phyloP scores from a whole-genome alignment of 2,797 vertebrate species.

The Pseudopleuronectes americanus region DNA sequence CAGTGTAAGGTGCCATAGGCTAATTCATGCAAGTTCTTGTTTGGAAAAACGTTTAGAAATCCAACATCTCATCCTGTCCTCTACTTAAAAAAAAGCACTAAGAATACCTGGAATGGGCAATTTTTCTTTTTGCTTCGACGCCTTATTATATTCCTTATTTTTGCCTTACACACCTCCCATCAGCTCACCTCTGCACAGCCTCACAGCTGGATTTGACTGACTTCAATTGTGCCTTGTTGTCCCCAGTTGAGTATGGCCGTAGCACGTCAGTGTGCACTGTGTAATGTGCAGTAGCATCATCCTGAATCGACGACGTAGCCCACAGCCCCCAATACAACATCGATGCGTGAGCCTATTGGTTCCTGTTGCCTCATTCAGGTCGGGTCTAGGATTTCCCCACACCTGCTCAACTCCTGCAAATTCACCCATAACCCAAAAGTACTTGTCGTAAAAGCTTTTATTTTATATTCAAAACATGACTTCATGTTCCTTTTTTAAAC shows the following conservation, averaged over 20 bases:
- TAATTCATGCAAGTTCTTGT: neutral
- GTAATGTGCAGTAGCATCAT: conserved; percentile 26
- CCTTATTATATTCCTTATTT: conserved; percentile 65
- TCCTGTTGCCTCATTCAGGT: conserved; percentile 30
- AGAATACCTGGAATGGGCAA: conserved; percentile 13
- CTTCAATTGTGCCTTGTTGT: conserved; percentile 75
- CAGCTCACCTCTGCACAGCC: conserved; percentile 38
- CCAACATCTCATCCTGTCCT: conserved; percentile 4
- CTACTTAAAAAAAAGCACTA: conserved; percentile 1
- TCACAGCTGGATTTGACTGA: conserved; percentile 52
- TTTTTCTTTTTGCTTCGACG: conserved; percentile 42
- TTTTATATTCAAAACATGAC: conserved; percentile 42
- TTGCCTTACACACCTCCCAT: conserved; percentile 44
- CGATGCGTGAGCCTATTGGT: conserved; percentile 5
- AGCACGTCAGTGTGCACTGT: conserved; percentile 4
- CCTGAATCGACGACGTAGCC: conserved; percentile 2
- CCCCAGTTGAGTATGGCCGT: conserved; percentile 50
- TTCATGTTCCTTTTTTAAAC: conserved; percentile 9
- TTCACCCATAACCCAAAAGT: neutral
- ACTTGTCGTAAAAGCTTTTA: conserved; percentile 47
- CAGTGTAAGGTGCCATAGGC: conserved; percentile 4
- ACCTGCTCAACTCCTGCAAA: conserved; percentile 3
- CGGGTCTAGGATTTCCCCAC: conserved; percentile 22
- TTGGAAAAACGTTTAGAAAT: neutral
- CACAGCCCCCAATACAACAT: conserved; percentile 12